Conservation (phyloP, 2,113 vertebrate genomes). For the Glareola pratincola region DNA sequence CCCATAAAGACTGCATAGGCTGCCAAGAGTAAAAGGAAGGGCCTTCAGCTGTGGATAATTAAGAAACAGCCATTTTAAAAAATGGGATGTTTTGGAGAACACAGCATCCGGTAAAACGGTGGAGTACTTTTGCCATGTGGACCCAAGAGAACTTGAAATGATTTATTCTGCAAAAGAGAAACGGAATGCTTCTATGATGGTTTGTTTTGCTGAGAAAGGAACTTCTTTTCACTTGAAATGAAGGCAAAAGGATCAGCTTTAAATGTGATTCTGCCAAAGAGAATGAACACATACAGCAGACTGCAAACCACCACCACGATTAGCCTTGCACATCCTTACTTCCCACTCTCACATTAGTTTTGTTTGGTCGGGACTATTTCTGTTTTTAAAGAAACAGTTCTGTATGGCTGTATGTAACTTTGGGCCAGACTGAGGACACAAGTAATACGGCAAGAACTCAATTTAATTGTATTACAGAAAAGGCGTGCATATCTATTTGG, state of each 20-base stretch:
- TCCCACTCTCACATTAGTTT: background rate
- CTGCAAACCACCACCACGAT: background rate
- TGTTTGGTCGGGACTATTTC: background rate
- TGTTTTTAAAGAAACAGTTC: background rate
- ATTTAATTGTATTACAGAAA: background rate
- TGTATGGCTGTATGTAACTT: background rate
- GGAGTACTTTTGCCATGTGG: background rate
- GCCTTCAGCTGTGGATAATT: constrained; percentile 37
- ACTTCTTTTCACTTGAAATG: constrained; percentile 4
- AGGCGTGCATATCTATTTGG: background rate
- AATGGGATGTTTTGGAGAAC: background rate
- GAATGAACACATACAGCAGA: background rate
- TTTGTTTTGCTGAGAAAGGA: constrained; percentile 38
- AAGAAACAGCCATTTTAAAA: background rate
- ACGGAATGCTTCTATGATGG: background rate
- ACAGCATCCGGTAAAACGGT: background rate
- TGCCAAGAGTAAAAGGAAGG: constrained; percentile 30
- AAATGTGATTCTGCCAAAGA: background rate
- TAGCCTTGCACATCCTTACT: background rate
- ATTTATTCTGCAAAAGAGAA: constrained; percentile 20
- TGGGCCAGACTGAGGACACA: background rate
- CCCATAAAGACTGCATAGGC: background rate
- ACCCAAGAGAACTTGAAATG: background rate
- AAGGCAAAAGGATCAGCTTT: constrained; percentile 1
- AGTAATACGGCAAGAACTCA: background rate